A percentile compares a stretch with the other conserved stretches of the same genome.
Conservation (phyloP, 2,113 vertebrate genomes). For the Macaca mulatta region DNA sequence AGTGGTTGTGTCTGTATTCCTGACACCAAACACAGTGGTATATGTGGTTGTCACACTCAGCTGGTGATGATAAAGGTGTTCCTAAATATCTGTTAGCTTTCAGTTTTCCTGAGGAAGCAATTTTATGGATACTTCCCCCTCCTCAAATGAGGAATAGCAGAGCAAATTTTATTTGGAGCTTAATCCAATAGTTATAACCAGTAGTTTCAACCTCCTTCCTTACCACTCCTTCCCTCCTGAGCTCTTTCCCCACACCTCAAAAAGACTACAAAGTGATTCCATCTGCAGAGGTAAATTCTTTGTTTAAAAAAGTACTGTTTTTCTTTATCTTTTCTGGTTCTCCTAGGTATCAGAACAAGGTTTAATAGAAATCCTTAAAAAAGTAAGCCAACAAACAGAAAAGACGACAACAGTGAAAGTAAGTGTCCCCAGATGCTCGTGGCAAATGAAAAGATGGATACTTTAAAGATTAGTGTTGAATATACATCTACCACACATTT, state of each 20-base stretch:
- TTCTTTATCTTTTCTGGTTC: conserved; percentile 4
- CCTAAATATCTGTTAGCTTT: neutral
- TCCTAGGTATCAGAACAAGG: conserved; percentile 94
- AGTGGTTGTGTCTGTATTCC: neutral
- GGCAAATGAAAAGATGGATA: neutral
- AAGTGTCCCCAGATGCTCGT: conserved; percentile 42
- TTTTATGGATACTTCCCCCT: neutral
- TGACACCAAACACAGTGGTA: neutral
- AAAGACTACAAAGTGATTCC: neutral
- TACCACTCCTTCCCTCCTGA: neutral
- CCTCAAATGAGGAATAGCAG: neutral
- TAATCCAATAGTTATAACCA: neutral
- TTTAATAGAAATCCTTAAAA: conserved; percentile 98
- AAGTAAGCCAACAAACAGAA: conserved; percentile 97
- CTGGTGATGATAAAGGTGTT: neutral
- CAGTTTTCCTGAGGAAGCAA: neutral
- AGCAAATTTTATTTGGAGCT: neutral
- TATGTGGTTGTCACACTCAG: neutral
- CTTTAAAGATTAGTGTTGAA: neutral
- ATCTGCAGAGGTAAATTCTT: neutral
- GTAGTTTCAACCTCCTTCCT: neutral
- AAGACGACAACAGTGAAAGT: conserved; percentile 98
- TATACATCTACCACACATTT: neutral
- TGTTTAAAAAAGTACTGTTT: conserved; percentile 40
- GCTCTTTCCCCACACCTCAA: neutral